A percentile compares a stretch with the other conserved stretches of the same genome.
These are phyloP conservation scores for Trypoxylon attenuatum DNA, from an alignment of 2,888 invertebrate species.

Conservation along the genomic window DNA sequence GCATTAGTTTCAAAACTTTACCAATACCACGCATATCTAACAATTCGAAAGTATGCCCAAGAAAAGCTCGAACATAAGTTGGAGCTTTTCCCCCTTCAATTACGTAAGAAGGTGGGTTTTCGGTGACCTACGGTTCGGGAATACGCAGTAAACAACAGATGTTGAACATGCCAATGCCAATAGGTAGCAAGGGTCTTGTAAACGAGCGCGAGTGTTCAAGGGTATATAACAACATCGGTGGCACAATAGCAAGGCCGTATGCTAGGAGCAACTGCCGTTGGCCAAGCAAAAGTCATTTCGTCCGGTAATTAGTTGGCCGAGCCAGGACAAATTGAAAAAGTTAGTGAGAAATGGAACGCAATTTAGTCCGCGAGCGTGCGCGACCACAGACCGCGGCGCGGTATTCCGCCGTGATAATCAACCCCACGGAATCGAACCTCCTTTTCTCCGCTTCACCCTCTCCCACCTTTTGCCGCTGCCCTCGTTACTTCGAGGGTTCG, in stretches of 20 bases:
- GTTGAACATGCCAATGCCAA: too few species aligned
- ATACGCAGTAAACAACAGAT: too few species aligned
- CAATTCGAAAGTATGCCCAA: too few species aligned
- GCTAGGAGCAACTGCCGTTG: constrained; percentile 3
- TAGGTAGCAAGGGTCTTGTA: not conserved
- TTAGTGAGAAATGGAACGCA: constrained; percentile 71
- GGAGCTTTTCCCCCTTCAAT: too few species aligned
- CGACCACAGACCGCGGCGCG: constrained; percentile 23
- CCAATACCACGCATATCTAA: too few species aligned
- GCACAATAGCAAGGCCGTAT: constrained; percentile 15
- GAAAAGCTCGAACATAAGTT: too few species aligned
- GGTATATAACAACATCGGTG: not conserved
- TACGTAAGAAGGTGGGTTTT: too few species aligned
- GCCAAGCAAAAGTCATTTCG: constrained; percentile 67
- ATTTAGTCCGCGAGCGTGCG: constrained; percentile 59
- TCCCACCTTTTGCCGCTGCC: constrained; percentile 10
- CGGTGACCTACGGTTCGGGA: too few species aligned
- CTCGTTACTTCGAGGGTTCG: constrained; percentile 19
- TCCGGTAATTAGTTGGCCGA: constrained; percentile 68
- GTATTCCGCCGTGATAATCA: constrained; percentile 46
- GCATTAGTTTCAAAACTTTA: too few species aligned
- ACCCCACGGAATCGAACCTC: constrained; percentile 50
- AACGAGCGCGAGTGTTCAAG: not conserved
- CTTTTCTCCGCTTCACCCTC: constrained; percentile 28
- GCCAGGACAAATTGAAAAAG: constrained; percentile 72